phyloP scores from a whole-genome alignment of 2,797 vertebrate genomes.

The Selene dorsalis region DNA sequence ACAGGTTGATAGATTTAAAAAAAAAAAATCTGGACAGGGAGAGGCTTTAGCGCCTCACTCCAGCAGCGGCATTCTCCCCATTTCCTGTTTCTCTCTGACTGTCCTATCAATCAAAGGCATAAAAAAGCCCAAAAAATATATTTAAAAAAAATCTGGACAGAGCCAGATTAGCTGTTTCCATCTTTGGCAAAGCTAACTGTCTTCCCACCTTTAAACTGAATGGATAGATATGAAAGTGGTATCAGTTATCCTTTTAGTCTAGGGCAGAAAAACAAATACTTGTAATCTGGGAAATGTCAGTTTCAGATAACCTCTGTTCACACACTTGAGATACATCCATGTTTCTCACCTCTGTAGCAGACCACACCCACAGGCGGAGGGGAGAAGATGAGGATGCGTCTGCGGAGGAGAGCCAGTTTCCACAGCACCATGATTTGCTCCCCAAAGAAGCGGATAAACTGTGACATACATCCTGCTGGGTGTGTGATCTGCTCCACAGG shows the following conservation, averaged over 20 bases:
- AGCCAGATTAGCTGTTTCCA: neutral
- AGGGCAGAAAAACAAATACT: neutral
- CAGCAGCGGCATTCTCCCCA: too few relatives aligned
- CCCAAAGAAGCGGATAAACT: constrained; percentile 97
- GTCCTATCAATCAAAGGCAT: too few relatives aligned
- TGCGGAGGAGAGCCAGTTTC: constrained; percentile 94
- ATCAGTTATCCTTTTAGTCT: neutral
- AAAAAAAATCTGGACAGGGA: too few relatives aligned
- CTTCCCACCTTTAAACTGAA: neutral
- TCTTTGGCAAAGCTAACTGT: neutral
- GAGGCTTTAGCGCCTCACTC: too few relatives aligned
- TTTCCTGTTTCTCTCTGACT: too few relatives aligned
- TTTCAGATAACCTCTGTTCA: neutral
- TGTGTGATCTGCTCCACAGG: constrained; percentile 90
- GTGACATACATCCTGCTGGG: constrained; percentile 96
- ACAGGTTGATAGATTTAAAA: neutral
- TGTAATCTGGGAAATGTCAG: neutral
- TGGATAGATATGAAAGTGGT: too few relatives aligned
- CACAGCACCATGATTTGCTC: constrained; percentile 96
- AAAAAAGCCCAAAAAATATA: too few relatives aligned
- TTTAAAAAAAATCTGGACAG: neutral
- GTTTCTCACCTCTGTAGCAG: constrained; percentile 92
- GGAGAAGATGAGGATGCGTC: constrained; percentile 96
- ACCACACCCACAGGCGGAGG: constrained; percentile 95
- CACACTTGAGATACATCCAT: neutral